These are phyloP conservation scores for Glaucopsyche alexis DNA, from an alignment of 2,888 invertebrate species.

Conservation along the genomic window DNA sequence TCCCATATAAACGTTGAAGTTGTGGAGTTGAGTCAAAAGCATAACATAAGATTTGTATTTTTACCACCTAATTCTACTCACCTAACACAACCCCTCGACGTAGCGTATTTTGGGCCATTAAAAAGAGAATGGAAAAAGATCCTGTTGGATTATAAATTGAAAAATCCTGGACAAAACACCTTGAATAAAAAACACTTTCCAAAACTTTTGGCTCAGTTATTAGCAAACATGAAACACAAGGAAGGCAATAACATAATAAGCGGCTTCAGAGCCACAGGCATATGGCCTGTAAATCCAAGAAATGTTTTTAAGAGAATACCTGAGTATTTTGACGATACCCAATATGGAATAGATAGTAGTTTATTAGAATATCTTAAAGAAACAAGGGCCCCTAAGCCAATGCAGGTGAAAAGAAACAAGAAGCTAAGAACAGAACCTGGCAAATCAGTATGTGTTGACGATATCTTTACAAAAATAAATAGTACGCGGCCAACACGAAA, in stretches of 20 bases:
- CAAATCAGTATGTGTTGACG: slow-evolving; percentile 9
- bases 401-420: slow-evolving; percentile 10
- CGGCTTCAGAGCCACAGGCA: slow-evolving; percentile 39
- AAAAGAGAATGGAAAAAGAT: slow-evolving; percentile 40
- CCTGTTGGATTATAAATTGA: slow-evolving; percentile 37
- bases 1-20: slow-evolving; percentile 39
- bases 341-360: slow-evolving; percentile 23
- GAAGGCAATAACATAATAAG: slow-evolving; percentile 33
- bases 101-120: slow-evolving; percentile 40
- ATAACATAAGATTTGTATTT: slow-evolving; percentile 34
- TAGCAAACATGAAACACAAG: slow-evolving; percentile 25
- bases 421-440: slow-evolving; percentile 20
- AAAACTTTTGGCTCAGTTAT: slow-evolving; percentile 35
- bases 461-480: slow-evolving; percentile 1
- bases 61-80: slow-evolving; percentile 41
- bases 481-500: not conserved
- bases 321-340: slow-evolving; percentile 27
- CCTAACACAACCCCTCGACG: slow-evolving; percentile 20
- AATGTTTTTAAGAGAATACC: slow-evolving; percentile 33
- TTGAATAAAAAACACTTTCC: slow-evolving; percentile 41
- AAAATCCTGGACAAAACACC: slow-evolving; percentile 37
- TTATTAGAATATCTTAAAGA: slow-evolving; percentile 25
- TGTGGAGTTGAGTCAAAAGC: slow-evolving; percentile 33
- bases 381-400: slow-evolving; percentile 21
- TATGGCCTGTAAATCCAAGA: slow-evolving; percentile 32